Evolutionary conservation across 2,797 vertebrate genomes (phyloP).

Genomic region (Sebastes flavidus): DNA sequence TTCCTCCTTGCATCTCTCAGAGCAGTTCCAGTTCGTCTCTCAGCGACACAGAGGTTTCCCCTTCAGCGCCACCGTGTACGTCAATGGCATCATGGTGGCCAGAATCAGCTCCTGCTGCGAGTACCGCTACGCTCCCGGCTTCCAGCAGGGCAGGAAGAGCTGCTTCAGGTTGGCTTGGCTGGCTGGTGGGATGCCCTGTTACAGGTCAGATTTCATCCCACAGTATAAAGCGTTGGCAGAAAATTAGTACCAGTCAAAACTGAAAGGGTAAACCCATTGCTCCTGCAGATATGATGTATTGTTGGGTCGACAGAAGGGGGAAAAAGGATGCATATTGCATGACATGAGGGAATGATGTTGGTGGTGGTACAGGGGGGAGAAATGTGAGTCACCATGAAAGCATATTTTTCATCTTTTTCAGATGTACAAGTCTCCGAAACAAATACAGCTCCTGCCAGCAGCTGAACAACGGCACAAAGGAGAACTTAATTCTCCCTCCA

Average conservation of each 20-base stretch:
- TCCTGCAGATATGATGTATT: conserved; percentile 7
- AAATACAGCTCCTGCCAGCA: conserved; percentile 77
- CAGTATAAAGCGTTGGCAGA: conserved; percentile 1
- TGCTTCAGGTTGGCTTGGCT: conserved; percentile 82
- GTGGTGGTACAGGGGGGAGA: conserved; percentile 21
- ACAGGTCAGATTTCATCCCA: conserved; percentile 73
- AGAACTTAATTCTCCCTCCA: conserved; percentile 65
- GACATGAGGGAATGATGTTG: conserved; percentile 30
- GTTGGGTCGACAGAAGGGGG: not conserved
- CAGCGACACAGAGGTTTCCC: conserved; percentile 83
- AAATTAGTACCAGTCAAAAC: conserved; percentile 32
- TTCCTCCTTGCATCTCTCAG: conserved; percentile 52
- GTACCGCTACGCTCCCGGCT: conserved; percentile 83
- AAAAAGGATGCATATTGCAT: conserved; percentile 24
- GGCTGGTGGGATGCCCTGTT: conserved; percentile 83
- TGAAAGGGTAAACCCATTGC: not conserved
- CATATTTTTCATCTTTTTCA: conserved; percentile 68
- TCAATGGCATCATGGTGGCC: conserved; percentile 80
- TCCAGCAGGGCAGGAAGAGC: conserved; percentile 84
- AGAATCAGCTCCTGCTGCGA: conserved; percentile 87
- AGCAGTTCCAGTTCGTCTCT: conserved; percentile 84
- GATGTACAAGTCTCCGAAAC: conserved; percentile 78
- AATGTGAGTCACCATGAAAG: conserved; percentile 49
- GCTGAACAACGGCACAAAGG: conserved; percentile 71
- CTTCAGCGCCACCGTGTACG: conserved; percentile 83